These are phyloP conservation scores for Drosophila sulfurigaster DNA, from an alignment of 1,140 invertebrate genomes.

Conservation along the genomic window DNA sequence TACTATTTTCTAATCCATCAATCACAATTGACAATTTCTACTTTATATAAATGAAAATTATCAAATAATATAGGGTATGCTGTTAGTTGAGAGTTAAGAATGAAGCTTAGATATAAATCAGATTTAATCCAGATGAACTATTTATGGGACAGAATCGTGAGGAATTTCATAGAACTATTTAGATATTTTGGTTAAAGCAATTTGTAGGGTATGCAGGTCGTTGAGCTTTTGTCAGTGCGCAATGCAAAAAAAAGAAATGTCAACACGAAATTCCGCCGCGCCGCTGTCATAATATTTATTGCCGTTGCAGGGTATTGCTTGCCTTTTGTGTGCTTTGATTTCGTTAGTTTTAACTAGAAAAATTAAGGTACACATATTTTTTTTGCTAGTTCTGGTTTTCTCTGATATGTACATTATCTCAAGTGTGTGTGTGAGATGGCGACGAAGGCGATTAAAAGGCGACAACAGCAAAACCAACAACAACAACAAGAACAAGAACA, in stretches of 20 bases:
- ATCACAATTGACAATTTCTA: too few relatives aligned
- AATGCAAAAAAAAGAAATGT: background rate
- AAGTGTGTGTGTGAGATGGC: slow-evolving; percentile 11
- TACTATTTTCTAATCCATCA: too few relatives aligned
- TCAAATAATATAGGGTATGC: background rate
- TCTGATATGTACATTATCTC: slow-evolving; percentile 38
- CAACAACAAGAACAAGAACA: background rate
- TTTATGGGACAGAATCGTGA: too few relatives aligned
- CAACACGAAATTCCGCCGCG: background rate
- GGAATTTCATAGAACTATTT: too few relatives aligned
- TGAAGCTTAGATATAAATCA: too few relatives aligned
- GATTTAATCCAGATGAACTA: too few relatives aligned
- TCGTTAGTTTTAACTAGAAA: slow-evolving; percentile 10
- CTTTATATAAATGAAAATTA: too few relatives aligned
- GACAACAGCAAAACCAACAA: background rate
- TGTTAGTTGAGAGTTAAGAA: too few relatives aligned
- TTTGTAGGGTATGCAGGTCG: too few relatives aligned
- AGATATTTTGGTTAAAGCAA: too few relatives aligned
- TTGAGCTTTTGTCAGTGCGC: too few relatives aligned
- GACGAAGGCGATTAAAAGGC: background rate
- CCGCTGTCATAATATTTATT: background rate
- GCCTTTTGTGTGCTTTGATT: background rate
- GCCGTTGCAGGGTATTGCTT: background rate
- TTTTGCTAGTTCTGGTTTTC: slow-evolving; percentile 3
- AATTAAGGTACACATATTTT: slow-evolving; percentile 13